phyloP scores from a whole-genome alignment of 2,113 vertebrate genomes.

The Asarcornis scutulata region DNA sequence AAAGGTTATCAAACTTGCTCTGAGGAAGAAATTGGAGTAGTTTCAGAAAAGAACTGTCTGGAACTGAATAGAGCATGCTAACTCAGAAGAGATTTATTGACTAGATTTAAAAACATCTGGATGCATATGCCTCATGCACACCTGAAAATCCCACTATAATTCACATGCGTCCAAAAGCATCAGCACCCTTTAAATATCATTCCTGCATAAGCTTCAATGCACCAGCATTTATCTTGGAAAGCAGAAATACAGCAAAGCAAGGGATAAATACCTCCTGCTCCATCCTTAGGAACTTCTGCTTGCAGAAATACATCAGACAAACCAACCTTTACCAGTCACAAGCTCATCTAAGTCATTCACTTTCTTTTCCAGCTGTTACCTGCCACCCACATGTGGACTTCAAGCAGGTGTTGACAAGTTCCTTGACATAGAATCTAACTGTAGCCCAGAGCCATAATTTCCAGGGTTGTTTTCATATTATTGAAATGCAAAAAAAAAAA shows the following conservation, averaged over 20 bases:
- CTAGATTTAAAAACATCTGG: background rate
- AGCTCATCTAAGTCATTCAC: background rate
- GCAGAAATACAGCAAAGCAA: background rate
- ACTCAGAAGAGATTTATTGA: background rate
- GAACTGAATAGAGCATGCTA: background rate
- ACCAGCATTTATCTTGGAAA: background rate
- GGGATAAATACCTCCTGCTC: background rate
- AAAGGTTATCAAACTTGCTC: constrained; percentile 99
- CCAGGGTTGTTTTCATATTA: background rate
- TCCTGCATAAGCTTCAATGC: background rate
- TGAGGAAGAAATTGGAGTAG: constrained; percentile 51
- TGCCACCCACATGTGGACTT: background rate
- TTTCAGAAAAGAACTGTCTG: background rate
- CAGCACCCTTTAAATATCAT: background rate
- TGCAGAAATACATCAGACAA: background rate
- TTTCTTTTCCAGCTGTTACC: background rate
- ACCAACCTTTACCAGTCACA: background rate
- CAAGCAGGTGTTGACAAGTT: background rate
- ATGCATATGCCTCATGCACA: background rate
- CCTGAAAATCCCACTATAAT: background rate
- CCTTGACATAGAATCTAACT: background rate
- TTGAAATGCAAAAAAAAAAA: background rate
- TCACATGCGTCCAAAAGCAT: background rate
- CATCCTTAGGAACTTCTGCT: background rate
- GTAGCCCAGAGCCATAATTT: background rate